Base-by-base conservation (phyloP, 1,140 invertebrate species). In the Cydia fagiglandana region DNA sequence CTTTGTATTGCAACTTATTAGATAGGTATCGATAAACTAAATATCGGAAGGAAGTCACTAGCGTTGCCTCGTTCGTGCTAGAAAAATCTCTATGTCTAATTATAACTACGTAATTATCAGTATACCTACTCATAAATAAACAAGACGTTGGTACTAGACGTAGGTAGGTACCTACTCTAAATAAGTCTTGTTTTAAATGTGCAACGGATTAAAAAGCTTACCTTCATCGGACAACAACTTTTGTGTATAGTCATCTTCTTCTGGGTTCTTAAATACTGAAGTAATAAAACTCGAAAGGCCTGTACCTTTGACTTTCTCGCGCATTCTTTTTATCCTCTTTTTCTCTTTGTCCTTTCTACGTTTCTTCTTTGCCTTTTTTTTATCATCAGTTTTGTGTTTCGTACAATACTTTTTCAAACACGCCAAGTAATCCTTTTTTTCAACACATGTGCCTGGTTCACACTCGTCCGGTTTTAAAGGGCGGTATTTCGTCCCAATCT, bases 231-330 rank as follows among this genome's bases (percentile, higher is more conserved):
- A 5, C 20, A 24, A 61, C 56, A 24, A 24, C 56, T 10, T 61
- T 61, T 61, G 56, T 61, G 20, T 61, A 61, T 61, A 20, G 56
- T 61, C 56, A 61, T 61, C 20, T 61, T 61, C 56, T 61, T 61
- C 56, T 20, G 7, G 56, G n/a, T 24, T 61, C 56, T 24, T 61
- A 61, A 61, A 61, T 61, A 61, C n/a, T 24, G 56, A 61, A 61
- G 56, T 61, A 61, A 61, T 61, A 24, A 61, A 61, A 61, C 56
- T 61, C 56, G 56, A 17, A 61, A 7, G 9, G 7, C 56, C 24
- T 61, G 17, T 61, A 61, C 17, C 56, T 61, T 61, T 20, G 6
- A 61, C 1, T 61, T 24, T 61, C n/a, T 61, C 17, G 20, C 56
- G 5, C n/a, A 24, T 9, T 61, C n/a, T 61, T 61, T 20, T 20